Conservation (phyloP, 2,113 vertebrate genomes). For the Prietella phreatophila region DNA sequence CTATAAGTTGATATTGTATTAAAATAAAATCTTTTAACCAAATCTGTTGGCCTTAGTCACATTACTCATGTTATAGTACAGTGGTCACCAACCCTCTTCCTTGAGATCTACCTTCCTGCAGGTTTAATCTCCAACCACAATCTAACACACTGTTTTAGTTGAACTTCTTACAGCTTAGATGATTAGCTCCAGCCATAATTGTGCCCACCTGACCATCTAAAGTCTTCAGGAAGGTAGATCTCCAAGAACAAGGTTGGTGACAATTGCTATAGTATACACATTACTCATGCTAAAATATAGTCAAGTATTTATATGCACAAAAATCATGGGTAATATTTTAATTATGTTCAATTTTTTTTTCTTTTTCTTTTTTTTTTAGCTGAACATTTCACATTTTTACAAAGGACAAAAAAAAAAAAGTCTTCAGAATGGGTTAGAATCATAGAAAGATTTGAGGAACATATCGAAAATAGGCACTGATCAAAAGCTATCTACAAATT, state of each 20-base stretch:
- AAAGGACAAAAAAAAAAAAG: slow-evolving; percentile 58
- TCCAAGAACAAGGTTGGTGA: too few relatives aligned
- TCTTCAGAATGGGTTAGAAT: slow-evolving; percentile 18
- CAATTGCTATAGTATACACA: too few relatives aligned
- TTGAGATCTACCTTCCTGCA: too few relatives aligned
- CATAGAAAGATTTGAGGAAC: slow-evolving; percentile 57
- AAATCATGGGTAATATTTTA: not conserved
- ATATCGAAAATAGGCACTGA: slow-evolving; percentile 60
- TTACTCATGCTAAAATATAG: not conserved
- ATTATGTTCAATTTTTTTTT: not conserved
- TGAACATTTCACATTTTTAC: slow-evolving; percentile 48
- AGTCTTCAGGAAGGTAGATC: too few relatives aligned
- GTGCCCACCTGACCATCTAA: too few relatives aligned
- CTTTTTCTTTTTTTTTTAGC: not conserved
- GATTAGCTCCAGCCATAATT: too few relatives aligned
- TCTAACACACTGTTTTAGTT: too few relatives aligned
- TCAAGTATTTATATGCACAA: not conserved
- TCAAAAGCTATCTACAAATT: slow-evolving; percentile 59
- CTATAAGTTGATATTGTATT: slow-evolving; percentile 88
- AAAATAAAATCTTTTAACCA: slow-evolving; percentile 97
- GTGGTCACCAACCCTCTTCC: not conserved
- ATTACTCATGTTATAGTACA: not conserved
- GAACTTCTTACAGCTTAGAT: too few relatives aligned
- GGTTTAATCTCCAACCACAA: too few relatives aligned
- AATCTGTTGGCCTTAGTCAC: not conserved